phyloP scores from a whole-genome alignment of 53 echinoderm and acorn worm species.

The Apostichopus leukothele region DNA sequence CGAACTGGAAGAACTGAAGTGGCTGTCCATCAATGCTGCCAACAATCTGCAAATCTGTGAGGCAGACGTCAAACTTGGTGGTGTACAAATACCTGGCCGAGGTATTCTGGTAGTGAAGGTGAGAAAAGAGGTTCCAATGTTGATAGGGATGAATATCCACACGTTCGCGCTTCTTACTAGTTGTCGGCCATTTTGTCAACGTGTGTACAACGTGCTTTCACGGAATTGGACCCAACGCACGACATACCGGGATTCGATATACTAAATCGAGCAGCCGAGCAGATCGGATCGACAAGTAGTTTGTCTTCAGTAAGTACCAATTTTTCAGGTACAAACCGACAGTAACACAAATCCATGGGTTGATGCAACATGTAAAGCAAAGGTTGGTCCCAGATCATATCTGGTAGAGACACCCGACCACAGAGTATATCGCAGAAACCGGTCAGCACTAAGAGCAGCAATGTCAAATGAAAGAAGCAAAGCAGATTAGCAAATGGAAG shows the following conservation, averaged over 20 bases:
- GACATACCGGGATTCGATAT: no score
- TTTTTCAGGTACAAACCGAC: slow-evolving; percentile 39
- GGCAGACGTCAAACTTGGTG: slow-evolving; percentile 12
- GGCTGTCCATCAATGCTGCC: neutral
- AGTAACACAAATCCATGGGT: slow-evolving; percentile 45
- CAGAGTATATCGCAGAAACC: slow-evolving; percentile 35
- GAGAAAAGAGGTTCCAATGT: neutral
- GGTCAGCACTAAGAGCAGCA: neutral
- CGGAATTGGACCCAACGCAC: no score
- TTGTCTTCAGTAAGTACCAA: no score
- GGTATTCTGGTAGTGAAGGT: slow-evolving; percentile 20
- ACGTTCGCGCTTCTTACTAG: no score
- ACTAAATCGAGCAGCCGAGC: no score
- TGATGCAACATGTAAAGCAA: slow-evolving; percentile 33
- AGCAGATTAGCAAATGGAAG: neutral
- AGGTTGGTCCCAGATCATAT: slow-evolving; percentile 27
- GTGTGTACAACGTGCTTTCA: no score
- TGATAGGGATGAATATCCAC: slow-evolving; percentile 39
- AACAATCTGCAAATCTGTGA: neutral
- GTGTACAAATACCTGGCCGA: neutral
- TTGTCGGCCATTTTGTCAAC: no score
- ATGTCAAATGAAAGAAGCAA: slow-evolving; percentile 25
- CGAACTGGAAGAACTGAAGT: neutral
- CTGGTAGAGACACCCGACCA: slow-evolving; percentile 40
- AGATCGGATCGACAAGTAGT: no score